Evolutionary conservation across 1,140 invertebrate species (phyloP).

Genomic region (Drosophila willistoni): DNA sequence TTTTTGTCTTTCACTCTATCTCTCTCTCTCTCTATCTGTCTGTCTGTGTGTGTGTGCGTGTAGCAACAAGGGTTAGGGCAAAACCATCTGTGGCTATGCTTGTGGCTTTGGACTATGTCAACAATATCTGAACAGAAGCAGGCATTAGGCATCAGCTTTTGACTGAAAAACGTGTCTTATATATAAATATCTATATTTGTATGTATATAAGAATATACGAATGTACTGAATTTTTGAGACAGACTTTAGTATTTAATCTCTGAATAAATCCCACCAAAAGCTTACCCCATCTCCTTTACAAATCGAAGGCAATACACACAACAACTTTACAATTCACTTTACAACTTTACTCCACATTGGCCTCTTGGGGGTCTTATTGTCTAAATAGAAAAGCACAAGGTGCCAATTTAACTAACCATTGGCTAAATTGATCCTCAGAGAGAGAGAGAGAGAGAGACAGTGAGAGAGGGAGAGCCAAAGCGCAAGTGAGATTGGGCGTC

Average conservation of each 20-base stretch:
- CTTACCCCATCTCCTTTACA: no score
- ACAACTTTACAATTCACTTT: no score
- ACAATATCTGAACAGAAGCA: background rate
- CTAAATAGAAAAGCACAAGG: no score
- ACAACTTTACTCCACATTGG: no score
- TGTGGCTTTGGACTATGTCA: conserved; percentile 9
- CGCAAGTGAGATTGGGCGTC: background rate
- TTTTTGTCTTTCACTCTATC: background rate
- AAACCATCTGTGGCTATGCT: conserved; percentile 7
- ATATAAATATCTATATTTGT: no score
- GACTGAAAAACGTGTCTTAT: background rate
- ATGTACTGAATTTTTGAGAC: no score
- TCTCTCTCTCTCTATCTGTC: background rate
- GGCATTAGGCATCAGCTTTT: conserved; percentile 1
- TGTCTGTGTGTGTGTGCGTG: background rate
- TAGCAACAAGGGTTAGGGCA: background rate
- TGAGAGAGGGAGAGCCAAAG: background rate
- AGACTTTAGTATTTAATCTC: no score
- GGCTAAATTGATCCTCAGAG: background rate
- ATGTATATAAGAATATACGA: no score
- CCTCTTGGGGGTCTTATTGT: no score
- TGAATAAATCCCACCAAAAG: no score
- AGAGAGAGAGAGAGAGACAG: background rate
- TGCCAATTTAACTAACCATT: background rate
- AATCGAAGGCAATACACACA: no score